Evolutionary conservation across 1,140 invertebrate species (phyloP).

Genomic region (Apis florea): DNA sequence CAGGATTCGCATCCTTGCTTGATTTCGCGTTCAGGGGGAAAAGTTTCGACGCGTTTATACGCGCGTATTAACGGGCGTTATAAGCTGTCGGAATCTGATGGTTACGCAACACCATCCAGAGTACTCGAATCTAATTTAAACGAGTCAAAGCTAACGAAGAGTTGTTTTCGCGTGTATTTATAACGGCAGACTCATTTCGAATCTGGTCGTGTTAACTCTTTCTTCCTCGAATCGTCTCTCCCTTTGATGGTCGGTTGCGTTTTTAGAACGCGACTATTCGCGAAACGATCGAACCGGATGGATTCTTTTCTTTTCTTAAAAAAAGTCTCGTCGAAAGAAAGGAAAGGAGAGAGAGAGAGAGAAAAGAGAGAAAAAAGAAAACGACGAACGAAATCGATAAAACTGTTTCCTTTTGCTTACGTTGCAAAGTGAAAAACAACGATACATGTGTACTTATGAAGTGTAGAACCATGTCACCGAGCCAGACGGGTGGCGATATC

Average conservation of each 20-base stretch:
- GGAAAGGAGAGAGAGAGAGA: no score
- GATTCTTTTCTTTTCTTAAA: neutral
- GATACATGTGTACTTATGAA: constrained; percentile 17
- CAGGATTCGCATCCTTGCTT: neutral
- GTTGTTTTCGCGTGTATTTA: constrained; percentile 62
- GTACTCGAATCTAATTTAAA: constrained; percentile 59
- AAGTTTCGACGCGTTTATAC: no score
- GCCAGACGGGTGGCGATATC: constrained; percentile 47
- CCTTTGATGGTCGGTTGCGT: constrained; percentile 35
- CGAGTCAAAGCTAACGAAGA: constrained; percentile 62
- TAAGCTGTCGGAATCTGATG: constrained; percentile 36
- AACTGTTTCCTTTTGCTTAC: neutral
- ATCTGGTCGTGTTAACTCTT: constrained; percentile 32
- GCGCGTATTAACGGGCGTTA: neutral
- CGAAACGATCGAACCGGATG: neutral
- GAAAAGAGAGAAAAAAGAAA: neutral
- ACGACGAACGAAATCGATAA: neutral
- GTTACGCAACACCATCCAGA: constrained; percentile 50
- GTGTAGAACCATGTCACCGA: constrained; percentile 44
- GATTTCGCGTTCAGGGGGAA: neutral
- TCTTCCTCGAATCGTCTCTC: constrained; percentile 26
- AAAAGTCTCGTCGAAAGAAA: no score
- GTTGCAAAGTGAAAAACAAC: constrained; percentile 13
- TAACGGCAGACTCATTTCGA: constrained; percentile 41
- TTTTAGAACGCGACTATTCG: neutral